Percentiles rank a stretch among this genome's conserved stretches.
Conservation (phyloP, 2,888 invertebrate species). For the Amiota minor region DNA sequence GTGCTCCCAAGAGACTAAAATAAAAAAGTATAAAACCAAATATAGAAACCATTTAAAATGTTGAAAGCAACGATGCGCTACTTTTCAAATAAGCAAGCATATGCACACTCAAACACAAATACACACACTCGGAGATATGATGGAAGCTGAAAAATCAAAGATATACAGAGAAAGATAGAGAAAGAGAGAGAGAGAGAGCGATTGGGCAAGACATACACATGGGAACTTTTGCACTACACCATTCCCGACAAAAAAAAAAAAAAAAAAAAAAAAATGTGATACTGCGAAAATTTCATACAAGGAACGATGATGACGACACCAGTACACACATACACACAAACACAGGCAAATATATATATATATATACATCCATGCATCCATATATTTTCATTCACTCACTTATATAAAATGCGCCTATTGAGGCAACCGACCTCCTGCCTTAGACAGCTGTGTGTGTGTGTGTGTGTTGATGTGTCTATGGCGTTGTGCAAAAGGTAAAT, state of each 20-base stretch:
- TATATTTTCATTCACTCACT: constrained; percentile 2
- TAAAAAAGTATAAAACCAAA: too few species aligned
- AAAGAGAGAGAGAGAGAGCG: not conserved
- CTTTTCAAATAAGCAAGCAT: constrained; percentile 9
- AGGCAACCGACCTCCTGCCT: too few species aligned
- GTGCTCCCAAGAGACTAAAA: too few species aligned
- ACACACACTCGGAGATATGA: constrained; percentile 26
- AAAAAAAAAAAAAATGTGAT: not conserved
- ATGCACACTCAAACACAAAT: constrained; percentile 18
- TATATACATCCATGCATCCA: constrained; percentile 4
- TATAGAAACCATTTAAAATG: too few species aligned
- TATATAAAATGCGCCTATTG: not conserved
- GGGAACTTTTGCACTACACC: too few species aligned
- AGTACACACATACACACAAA: not conserved
- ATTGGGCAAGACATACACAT: too few species aligned
- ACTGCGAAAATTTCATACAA: constrained; percentile 4
- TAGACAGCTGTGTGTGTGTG: constrained; percentile 16
- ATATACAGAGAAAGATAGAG: constrained; percentile 30
- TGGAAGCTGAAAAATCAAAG: not conserved
- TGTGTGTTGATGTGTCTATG: constrained; percentile 28
- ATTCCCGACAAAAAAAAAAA: constrained; percentile 21
- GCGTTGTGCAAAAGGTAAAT: constrained; percentile 57
- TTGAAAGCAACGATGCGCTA: too few species aligned
- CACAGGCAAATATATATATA: not conserved
- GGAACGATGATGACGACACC: not conserved